These are phyloP conservation scores for Aphis craccivora DNA, from an alignment of 1,140 invertebrate species.

Conservation along the genomic window DNA sequence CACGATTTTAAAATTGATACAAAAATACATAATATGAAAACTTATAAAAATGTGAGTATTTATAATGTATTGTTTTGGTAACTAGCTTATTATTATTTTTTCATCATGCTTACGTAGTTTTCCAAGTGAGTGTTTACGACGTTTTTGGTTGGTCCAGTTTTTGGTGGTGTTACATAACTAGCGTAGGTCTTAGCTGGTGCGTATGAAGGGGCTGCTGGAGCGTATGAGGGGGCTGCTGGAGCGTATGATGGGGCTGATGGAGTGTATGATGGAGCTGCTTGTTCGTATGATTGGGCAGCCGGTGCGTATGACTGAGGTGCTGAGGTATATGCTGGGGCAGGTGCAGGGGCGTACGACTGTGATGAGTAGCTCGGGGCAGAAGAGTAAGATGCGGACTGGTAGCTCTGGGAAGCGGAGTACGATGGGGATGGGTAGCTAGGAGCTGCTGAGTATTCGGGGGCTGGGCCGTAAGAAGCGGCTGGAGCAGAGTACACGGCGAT, in stretches of 20 bases:
- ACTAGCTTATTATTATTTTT: not conserved
- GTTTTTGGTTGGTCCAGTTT: constrained; percentile 59
- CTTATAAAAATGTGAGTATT: no score
- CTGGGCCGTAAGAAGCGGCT: not conserved
- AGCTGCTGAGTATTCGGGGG: not conserved
- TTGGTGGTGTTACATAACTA: constrained; percentile 44
- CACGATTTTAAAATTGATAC: not conserved
- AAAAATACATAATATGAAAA: no score
- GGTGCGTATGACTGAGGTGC: constrained; percentile 21
- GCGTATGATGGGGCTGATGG: not conserved
- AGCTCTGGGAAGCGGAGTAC: not conserved
- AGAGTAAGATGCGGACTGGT: not conserved
- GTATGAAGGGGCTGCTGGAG: not conserved
- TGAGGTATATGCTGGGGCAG: not conserved
- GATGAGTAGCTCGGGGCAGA: constrained; percentile 10
- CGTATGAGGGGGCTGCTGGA: constrained; percentile 48
- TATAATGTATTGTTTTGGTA: not conserved
- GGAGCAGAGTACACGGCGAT: constrained; percentile 40
- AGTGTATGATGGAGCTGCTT: not conserved
- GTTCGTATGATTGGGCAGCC: not conserved
- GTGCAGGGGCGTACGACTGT: not conserved
- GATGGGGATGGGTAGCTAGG: not conserved
- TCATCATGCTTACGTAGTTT: constrained; percentile 61
- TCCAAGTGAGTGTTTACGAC: constrained; percentile 60
- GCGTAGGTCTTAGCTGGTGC: constrained; percentile 50